phyloP scores from a whole-genome alignment of 2,113 vertebrate species.

The Sceloporus undulatus region DNA sequence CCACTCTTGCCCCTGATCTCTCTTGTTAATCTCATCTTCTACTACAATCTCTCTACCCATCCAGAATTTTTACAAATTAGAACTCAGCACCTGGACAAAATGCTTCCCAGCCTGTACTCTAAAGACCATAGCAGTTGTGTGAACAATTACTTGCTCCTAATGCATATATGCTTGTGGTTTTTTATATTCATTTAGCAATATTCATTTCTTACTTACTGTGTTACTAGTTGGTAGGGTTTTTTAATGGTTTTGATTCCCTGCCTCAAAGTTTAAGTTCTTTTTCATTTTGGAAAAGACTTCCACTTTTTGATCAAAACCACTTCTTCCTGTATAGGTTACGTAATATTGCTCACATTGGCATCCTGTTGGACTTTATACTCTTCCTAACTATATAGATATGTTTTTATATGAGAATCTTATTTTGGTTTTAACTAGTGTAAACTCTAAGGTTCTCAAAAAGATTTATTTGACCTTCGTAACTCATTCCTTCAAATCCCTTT shows the following conservation, averaged over 20 bases:
- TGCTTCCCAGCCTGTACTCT: too few species aligned
- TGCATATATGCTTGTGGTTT: neutral
- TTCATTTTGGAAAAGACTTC: neutral
- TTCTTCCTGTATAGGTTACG: neutral
- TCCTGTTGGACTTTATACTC: neutral
- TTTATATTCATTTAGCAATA: neutral
- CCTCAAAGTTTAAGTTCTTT: neutral
- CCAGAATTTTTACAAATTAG: too few species aligned
- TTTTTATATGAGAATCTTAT: neutral
- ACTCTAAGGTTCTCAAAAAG: neutral
- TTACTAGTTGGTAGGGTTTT: neutral
- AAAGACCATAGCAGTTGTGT: neutral
- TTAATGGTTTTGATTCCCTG: too few species aligned
- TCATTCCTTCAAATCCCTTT: neutral
- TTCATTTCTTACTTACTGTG: neutral
- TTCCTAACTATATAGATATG: neutral
- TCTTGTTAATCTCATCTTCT: too few species aligned
- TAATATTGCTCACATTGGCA: neutral
- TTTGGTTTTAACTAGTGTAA: neutral
- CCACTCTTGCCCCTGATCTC: too few species aligned
- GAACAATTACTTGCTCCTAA: neutral
- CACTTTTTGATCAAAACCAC: neutral
- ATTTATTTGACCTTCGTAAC: constrained; percentile 1
- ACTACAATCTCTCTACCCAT: too few species aligned
- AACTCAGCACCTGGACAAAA: too few species aligned